A percentile compares a stretch with the other conserved stretches of the same genome.
Evolutionary conservation across 2,113 vertebrate genomes (phyloP).

Genomic region (Mormyrus lacerda): DNA sequence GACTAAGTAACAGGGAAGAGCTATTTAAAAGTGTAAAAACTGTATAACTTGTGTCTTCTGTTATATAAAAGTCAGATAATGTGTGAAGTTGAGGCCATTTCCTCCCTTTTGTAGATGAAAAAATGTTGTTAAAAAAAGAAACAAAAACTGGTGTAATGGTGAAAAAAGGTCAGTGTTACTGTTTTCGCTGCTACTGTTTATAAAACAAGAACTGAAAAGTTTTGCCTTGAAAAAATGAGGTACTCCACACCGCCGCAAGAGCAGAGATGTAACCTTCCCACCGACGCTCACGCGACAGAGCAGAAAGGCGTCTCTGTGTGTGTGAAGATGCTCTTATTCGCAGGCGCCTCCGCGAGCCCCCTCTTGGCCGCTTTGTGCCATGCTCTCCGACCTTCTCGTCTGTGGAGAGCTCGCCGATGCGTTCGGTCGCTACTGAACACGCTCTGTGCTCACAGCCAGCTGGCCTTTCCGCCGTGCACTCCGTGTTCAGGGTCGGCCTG

Average conservation of each 20-base stretch:
- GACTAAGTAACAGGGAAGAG: slow-evolving; percentile 71
- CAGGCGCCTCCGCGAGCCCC: neutral
- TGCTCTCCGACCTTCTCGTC: slow-evolving; percentile 25
- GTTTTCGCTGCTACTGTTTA: slow-evolving; percentile 69
- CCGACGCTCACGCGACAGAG: slow-evolving; percentile 22
- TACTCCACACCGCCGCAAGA: slow-evolving; percentile 38
- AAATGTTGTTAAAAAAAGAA: slow-evolving; percentile 59
- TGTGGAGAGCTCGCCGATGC: neutral
- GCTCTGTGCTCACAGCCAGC: neutral
- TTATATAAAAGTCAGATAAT: slow-evolving; percentile 61
- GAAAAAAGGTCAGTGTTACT: slow-evolving; percentile 66
- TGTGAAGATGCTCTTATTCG: slow-evolving; percentile 28
- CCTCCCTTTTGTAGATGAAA: slow-evolving; percentile 59
- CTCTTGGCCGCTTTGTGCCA: neutral
- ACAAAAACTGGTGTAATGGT: slow-evolving; percentile 60
- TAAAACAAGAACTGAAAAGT: slow-evolving; percentile 53
- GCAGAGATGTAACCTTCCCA: slow-evolving; percentile 17
- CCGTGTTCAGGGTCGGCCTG: slow-evolving; percentile 37
- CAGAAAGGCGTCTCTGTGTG: slow-evolving; percentile 17
- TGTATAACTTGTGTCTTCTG: slow-evolving; percentile 72
- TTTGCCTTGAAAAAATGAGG: slow-evolving; percentile 68
- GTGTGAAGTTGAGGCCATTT: slow-evolving; percentile 53
- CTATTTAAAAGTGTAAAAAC: slow-evolving; percentile 70
- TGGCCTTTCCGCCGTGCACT: neutral
- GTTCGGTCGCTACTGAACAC: neutral